These are phyloP conservation scores for Drosophila austrosaltans DNA, from an alignment of 2,888 invertebrate species.

Conservation along the genomic window DNA sequence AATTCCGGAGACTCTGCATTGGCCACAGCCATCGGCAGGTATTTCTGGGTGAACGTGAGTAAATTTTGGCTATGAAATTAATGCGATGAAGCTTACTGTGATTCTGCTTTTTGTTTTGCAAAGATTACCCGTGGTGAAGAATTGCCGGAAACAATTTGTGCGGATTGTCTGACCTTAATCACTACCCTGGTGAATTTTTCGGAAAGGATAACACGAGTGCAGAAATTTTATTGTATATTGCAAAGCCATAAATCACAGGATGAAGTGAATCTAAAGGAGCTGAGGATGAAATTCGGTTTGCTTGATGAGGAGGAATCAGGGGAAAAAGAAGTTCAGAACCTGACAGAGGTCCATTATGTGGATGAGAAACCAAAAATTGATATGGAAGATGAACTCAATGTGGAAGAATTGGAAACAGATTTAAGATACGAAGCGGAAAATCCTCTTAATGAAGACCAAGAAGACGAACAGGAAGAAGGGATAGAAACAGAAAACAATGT, in stretches of 20 bases:
- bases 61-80: background rate
- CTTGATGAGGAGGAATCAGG: slow-evolving; percentile 45
- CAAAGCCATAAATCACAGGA: slow-evolving; percentile 45
- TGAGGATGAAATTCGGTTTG: slow-evolving; percentile 64
- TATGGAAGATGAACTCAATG: slow-evolving; percentile 24
- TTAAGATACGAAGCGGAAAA: slow-evolving; percentile 54
- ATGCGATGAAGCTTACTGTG: background rate
- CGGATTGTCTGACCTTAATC: slow-evolving; percentile 73
- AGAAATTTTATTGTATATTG: slow-evolving; percentile 76
- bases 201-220: slow-evolving; percentile 78
- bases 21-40: slow-evolving; percentile 76
- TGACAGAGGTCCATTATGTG: slow-evolving; percentile 62
- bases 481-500: background rate
- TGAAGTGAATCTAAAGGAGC: slow-evolving; percentile 45
- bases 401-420: slow-evolving; percentile 40
- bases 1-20: slow-evolving; percentile 54
- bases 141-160: slow-evolving; percentile 76
- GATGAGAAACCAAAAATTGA: slow-evolving; percentile 62
- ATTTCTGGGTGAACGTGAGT: slow-evolving; percentile 78
- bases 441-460: slow-evolving; percentile 45
- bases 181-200: slow-evolving; percentile 74
- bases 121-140: slow-evolving; percentile 73
- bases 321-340: slow-evolving; percentile 44
- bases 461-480: background rate
- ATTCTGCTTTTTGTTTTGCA: background rate